phyloP scores from a whole-genome alignment of 2,888 invertebrate species.

The Dastarcus helophoroides region DNA sequence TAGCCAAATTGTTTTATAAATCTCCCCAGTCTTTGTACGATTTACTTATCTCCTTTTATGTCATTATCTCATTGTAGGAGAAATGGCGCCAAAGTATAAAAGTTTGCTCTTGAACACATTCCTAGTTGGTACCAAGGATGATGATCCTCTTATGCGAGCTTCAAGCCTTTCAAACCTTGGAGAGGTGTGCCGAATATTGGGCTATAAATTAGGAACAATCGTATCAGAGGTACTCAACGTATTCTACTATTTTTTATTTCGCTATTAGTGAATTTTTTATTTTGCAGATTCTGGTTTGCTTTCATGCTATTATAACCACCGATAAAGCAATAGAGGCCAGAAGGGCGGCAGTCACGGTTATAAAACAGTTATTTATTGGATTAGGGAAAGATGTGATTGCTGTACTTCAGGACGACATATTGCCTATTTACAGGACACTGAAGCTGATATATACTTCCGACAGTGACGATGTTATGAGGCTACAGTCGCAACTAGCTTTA shows the following conservation, averaged over 20 bases:
- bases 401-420: constrained; percentile 53
- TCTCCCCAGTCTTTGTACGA: no score
- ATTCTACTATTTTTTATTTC: neutral
- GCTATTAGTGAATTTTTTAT: neutral
- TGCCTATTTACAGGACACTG: constrained; percentile 58
- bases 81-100: constrained; percentile 58
- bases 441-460: constrained; percentile 52
- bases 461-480: constrained; percentile 54
- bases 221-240: constrained; percentile 53
- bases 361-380: constrained; percentile 62
- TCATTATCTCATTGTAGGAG: constrained; percentile 48
- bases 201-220: constrained; percentile 59
- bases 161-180: constrained; percentile 77
- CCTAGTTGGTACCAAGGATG: constrained; percentile 55
- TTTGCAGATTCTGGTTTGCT: constrained; percentile 58
- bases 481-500: constrained; percentile 66
- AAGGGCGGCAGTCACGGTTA: constrained; percentile 68
- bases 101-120: constrained; percentile 59
- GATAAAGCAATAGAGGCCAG: constrained; percentile 64
- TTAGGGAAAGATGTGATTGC: constrained; percentile 57
- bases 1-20: no score
- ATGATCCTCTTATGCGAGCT: constrained; percentile 61
- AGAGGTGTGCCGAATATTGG: constrained; percentile 63
- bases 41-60: no score
- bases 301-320: constrained; percentile 53